A percentile compares a stretch with the other conserved stretches of the same genome.
Conservation (phyloP, 2,113 vertebrate genomes). For the Anser cygnoides region DNA sequence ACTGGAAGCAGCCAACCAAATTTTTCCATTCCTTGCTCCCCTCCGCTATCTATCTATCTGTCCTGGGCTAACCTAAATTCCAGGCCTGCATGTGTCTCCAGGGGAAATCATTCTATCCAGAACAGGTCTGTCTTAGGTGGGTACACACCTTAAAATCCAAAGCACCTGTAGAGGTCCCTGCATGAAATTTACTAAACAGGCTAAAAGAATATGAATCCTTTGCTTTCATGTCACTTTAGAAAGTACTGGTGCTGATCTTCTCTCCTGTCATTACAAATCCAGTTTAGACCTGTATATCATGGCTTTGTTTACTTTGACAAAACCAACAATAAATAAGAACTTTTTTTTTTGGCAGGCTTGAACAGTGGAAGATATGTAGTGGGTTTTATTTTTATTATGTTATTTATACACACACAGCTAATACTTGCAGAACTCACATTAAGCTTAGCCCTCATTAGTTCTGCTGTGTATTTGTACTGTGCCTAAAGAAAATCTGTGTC, state of each 20-base stretch:
- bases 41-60: constrained; percentile 3
- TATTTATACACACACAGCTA: neutral
- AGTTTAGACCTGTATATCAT: neutral
- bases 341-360: neutral
- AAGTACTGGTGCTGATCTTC: neutral
- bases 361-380: neutral
- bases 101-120: neutral
- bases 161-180: neutral
- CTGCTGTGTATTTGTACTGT: too few relatives aligned
- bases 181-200: neutral
- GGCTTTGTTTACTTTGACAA: neutral
- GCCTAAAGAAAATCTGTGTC: neutral
- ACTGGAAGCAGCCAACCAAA: constrained; percentile 62
- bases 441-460: neutral
- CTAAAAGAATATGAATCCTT: neutral
- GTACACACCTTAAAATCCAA: neutral
- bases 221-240: neutral
- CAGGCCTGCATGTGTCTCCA: neutral
- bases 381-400: neutral
- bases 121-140: neutral
- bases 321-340: neutral
- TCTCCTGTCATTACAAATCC: neutral
- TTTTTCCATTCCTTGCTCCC: constrained; percentile 66
- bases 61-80: constrained; percentile 32
- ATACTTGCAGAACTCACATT: neutral